Base-by-base conservation (phyloP, 2,797 vertebrate species). In the Adrianichthys oophorus region DNA sequence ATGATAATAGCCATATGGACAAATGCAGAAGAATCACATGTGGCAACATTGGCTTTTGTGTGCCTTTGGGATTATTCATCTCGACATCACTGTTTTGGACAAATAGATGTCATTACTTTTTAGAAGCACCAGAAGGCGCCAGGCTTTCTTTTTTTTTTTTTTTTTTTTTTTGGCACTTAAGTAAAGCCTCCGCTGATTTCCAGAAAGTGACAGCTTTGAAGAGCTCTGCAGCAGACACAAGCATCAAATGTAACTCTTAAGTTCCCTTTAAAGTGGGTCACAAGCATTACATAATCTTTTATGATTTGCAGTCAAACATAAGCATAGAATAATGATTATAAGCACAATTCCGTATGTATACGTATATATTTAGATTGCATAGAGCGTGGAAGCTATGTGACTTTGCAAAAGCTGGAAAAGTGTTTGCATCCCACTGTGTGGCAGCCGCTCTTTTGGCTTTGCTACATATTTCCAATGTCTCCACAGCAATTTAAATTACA, bases 41-140 rank as follows among this genome's bases (percentile, higher is more conserved):
- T 41, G 12, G 15, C 1, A 48, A 67, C 50, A 61, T 72, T 70
- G 67, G 79, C 76, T 78, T 82, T 70, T 75, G 57, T 50, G 4
- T 55, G 65, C 50, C 74, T 62, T 60, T 4, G 3, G 59, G 67
- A 58, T 41, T 43, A 48, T 51, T 80, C 51, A 67, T 37, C 29
- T 49, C 70, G 21, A 73, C 69, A 80, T 73, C 62, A 62, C 68
- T 66, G 59, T 52, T 18, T 59, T 8, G 46, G 41, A 56, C 42
- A 45, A 56, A 43, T 60, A 17, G n/a, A 21, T 26, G 17, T 29
- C 21, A 8, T 53, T 65, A 23, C 52, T 54, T 41, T 17, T 16
- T 56, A 37, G 47, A 48, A 51, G 15, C 74, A 86, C 59, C 48
- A 79, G 76, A 67, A 81, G 80, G 77, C 53, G 45, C 63, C 53